A percentile compares a stretch with the other conserved stretches of the same genome.
Evolutionary conservation across 2,797 vertebrate genomes (phyloP).

Genomic region (Crenuchus spilurus): DNA sequence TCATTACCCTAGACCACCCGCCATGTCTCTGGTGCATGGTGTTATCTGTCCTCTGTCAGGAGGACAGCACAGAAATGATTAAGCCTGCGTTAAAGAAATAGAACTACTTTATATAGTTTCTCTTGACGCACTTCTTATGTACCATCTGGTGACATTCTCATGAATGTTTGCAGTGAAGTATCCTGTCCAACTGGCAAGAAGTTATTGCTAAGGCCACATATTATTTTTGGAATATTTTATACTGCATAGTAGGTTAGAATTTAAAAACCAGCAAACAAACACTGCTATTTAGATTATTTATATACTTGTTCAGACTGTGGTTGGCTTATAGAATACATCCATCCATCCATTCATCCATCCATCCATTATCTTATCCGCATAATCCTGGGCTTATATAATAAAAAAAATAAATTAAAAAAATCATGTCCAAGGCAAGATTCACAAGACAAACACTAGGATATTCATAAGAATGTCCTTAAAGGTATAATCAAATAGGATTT

Average conservation of each 20-base stretch:
- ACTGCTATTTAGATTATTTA: no score
- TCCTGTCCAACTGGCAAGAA: conserved; percentile 30
- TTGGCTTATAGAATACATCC: no score
- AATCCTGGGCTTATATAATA: no score
- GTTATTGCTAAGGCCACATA: background rate
- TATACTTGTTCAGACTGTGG: no score
- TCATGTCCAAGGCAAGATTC: no score
- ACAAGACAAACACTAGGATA: no score
- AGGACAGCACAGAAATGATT: conserved; percentile 1
- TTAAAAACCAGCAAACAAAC: background rate
- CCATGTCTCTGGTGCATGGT: background rate
- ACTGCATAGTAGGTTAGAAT: background rate
- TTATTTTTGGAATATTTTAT: background rate
- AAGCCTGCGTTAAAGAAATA: background rate
- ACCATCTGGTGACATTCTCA: conserved; percentile 24
- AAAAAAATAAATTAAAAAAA: no score
- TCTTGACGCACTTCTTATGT: background rate
- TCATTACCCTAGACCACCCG: conserved; percentile 12
- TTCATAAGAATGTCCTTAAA: no score
- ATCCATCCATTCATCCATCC: no score
- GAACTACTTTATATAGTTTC: background rate
- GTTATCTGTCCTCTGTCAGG: conserved; percentile 21
- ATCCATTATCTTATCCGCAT: no score
- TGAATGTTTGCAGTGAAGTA: conserved; percentile 10
- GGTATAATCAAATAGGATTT: no score